Conservation (phyloP, 2,797 vertebrate genomes). For the Phalloptychus januarius region DNA sequence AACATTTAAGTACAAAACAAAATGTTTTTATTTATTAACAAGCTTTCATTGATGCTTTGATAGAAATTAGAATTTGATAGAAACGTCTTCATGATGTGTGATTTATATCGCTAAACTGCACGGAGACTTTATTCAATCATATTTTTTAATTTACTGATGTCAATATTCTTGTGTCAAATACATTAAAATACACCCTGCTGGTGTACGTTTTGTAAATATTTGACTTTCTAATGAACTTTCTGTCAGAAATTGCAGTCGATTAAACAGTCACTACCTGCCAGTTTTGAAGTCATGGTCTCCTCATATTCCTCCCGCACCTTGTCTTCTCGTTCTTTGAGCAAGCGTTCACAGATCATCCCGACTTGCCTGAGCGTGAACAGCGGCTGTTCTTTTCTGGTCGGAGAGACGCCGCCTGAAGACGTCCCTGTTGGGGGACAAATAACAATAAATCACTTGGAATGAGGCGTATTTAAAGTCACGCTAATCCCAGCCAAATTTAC, state of each 20-base stretch:
- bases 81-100: too few species aligned
- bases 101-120: too few species aligned
- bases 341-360: slow-evolving; percentile 98
- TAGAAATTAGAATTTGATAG: too few species aligned
- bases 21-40: too few species aligned
- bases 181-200: too few species aligned
- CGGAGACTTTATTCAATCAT: too few species aligned
- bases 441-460: too few species aligned
- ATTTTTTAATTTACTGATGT: too few species aligned
- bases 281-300: slow-evolving; percentile 96
- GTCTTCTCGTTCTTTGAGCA: slow-evolving; percentile 98
- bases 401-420: slow-evolving; percentile 88
- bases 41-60: too few species aligned
- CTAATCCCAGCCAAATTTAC: not conserved
- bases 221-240: not conserved
- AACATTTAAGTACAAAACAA: too few species aligned
- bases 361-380: slow-evolving; percentile 98
- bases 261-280: slow-evolving; percentile 85
- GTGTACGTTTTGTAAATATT: not conserved
- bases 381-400: slow-evolving; percentile 95
- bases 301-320: slow-evolving; percentile 98
- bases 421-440: slow-evolving; percentile 55
- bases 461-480: not conserved
- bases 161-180: too few species aligned
- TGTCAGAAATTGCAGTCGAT: not conserved